These are phyloP conservation scores for Grammomys surdaster DNA, from an alignment of 2,113 vertebrate genomes.

Conservation along the genomic window DNA sequence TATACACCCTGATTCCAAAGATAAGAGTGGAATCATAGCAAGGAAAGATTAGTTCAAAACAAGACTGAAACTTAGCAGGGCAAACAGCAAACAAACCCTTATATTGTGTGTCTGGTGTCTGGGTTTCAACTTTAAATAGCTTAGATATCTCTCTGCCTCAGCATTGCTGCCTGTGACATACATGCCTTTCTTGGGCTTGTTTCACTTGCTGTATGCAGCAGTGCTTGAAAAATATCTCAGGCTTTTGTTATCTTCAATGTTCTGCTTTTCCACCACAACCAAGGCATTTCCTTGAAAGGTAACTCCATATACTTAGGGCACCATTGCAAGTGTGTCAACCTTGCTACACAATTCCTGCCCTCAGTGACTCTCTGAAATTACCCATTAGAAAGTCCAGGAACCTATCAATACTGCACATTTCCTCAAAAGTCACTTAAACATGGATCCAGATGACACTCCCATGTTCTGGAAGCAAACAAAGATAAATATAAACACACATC, in stretches of 20 bases:
- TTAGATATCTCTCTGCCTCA: not conserved
- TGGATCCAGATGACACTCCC: not conserved
- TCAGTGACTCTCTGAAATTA: not conserved
- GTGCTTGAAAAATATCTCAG: not conserved
- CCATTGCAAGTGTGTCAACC: not conserved
- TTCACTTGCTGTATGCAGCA: not conserved
- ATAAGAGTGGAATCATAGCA: fast-evolving
- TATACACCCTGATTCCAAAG: not conserved
- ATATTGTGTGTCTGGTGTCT: not conserved
- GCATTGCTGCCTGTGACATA: not conserved
- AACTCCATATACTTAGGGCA: not conserved
- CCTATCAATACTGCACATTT: not conserved
- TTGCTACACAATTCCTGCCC: not conserved
- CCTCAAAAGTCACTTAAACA: not conserved
- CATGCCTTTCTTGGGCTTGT: too few relatives aligned
- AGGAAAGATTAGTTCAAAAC: not conserved
- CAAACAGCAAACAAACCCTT: not conserved
- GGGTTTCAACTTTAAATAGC: not conserved
- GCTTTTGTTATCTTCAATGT: not conserved
- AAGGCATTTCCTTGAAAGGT: not conserved
- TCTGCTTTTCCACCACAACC: not conserved
- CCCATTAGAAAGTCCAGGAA: not conserved
- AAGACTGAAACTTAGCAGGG: not conserved
- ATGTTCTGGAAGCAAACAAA: not conserved
- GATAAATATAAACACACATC: not conserved